These are phyloP conservation scores for Chrysomallon squamiferum DNA, from an alignment of 1,140 invertebrate genomes.

Conservation along the genomic window DNA sequence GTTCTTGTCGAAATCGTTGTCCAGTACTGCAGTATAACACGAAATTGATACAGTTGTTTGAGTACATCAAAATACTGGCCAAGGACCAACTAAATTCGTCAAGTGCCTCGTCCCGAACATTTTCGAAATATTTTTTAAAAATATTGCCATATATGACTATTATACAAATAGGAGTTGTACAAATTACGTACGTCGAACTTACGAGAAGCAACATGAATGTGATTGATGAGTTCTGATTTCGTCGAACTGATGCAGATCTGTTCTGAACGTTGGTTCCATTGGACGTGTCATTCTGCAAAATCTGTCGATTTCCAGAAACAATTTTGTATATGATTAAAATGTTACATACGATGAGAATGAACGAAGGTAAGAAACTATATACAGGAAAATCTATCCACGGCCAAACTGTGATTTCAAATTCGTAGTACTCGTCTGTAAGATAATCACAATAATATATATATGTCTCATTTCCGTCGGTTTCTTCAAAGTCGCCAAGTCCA, in stretches of 20 bases:
- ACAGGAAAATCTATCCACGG: slow-evolving; percentile 40
- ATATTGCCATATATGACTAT: not conserved
- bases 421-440: slow-evolving; percentile 11
- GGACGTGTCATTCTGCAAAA: not conserved
- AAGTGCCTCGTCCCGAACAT: no score
- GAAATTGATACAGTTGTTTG: slow-evolving; percentile 1
- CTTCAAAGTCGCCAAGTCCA: slow-evolving; percentile 8
- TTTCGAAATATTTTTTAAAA: no score
- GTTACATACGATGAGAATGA: slow-evolving; percentile 27
- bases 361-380: slow-evolving; percentile 32
- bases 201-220: not conserved
- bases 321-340: slow-evolving; percentile 31
- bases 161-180: not conserved
- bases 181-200: not conserved
- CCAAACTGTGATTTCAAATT: slow-evolving; percentile 24
- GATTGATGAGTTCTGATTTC: not conserved
- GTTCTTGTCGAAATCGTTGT: not conserved
- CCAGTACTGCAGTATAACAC: not conserved
- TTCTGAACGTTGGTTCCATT: not conserved
- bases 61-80: not conserved
- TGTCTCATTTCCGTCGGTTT: not conserved
- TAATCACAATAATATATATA: slow-evolving; percentile 1
- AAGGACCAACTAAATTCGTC: not conserved
- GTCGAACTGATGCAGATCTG: not conserved
- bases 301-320: not conserved